These are phyloP conservation scores for Thalassoma bifasciatum DNA, from an alignment of 2,113 vertebrate genomes.

Conservation along the genomic window DNA sequence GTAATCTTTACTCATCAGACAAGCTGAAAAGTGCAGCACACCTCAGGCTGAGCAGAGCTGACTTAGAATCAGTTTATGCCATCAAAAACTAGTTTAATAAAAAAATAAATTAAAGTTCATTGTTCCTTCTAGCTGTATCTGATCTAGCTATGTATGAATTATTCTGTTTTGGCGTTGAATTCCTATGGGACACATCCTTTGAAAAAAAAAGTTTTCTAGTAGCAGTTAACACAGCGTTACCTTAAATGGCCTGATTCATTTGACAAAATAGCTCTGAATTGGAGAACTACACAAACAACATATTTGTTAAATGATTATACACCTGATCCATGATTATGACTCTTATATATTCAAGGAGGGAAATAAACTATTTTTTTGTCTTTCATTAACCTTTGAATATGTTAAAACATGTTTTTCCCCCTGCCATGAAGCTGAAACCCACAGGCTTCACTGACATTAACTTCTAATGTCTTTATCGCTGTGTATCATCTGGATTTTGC, in stretches of 20 bases:
- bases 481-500: conserved; percentile 58
- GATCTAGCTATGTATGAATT: conserved; percentile 5
- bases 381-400: conserved; percentile 51
- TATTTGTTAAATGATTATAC: too few relatives aligned
- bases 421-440: conserved; percentile 51
- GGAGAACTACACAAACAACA: too few relatives aligned
- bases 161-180: background rate
- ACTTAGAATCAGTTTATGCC: conserved; percentile 10
- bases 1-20: conserved; percentile 15
- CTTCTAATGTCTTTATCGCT: conserved; percentile 62
- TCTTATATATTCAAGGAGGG: conserved; percentile 18
- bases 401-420: conserved; percentile 23
- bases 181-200: background rate
- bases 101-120: background rate
- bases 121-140: conserved; percentile 5
- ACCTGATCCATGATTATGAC: too few relatives aligned
- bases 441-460: conserved; percentile 46
- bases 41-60: conserved; percentile 4
- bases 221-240: background rate
- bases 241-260: background rate
- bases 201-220: background rate
- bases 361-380: conserved; percentile 38
- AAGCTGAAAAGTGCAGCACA: background rate
- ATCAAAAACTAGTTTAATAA: conserved; percentile 8
- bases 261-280: too few relatives aligned